These are phyloP conservation scores for Lysiphlebus fabarum DNA, from an alignment of 1,140 invertebrate species.

Conservation along the genomic window DNA sequence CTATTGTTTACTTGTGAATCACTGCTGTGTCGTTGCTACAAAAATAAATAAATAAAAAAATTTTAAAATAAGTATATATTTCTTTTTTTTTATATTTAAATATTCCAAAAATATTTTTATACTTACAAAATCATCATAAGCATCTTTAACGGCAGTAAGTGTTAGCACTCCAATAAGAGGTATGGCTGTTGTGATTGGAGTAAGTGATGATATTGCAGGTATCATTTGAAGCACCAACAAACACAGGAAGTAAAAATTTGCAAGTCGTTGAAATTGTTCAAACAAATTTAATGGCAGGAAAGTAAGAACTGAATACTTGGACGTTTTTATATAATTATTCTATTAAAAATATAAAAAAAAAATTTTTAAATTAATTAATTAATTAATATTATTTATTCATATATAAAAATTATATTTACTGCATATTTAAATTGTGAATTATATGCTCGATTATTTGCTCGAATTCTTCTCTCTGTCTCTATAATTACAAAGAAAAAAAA, in stretches of 20 bases:
- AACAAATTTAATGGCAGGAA: slow-evolving; percentile 94
- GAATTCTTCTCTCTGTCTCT: slow-evolving; percentile 92
- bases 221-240: slow-evolving; percentile 92
- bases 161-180: slow-evolving; percentile 93
- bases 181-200: slow-evolving; percentile 94
- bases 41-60: slow-evolving; percentile 21
- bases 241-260: slow-evolving; percentile 97
- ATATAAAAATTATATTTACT: slow-evolving; percentile 65
- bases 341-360: slow-evolving; percentile 57
- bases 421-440: slow-evolving; percentile 97
- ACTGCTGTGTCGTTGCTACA: slow-evolving; percentile 91
- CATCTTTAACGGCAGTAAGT: slow-evolving; percentile 96
- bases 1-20: slow-evolving; percentile 95
- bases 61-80: too few relatives aligned
- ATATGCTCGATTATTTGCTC: slow-evolving; percentile 90
- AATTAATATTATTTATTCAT: slow-evolving; percentile 3
- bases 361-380: too few relatives aligned
- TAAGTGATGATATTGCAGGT: slow-evolving; percentile 95
- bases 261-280: slow-evolving; percentile 94
- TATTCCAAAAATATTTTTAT: too few relatives aligned
- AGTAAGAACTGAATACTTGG: slow-evolving; percentile 92
- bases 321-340: slow-evolving; percentile 99
- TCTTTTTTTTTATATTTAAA: too few relatives aligned
- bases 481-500: slow-evolving; percentile 55
- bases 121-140: slow-evolving; percentile 98